Base-by-base conservation (phyloP, 2,797 vertebrate species). In the Mormyrus hasselquistii region DNA sequence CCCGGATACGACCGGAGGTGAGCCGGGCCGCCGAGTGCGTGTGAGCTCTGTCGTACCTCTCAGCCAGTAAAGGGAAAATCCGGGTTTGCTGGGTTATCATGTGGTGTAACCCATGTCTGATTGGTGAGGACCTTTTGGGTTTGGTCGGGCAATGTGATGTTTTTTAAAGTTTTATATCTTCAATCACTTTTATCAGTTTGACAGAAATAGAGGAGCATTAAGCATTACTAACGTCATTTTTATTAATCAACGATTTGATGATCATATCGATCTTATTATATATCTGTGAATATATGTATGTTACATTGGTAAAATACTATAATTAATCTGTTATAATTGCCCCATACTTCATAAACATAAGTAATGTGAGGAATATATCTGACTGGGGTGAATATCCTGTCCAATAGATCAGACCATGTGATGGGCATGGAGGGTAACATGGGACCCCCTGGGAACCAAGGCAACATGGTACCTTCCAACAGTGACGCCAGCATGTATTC, bases 1-100 rank as follows among this genome's bases (percentile, higher is more conserved):
- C 93, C 95, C 4, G 94, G 97, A 90, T 99, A 98, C 25, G 98
- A 99, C 91, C 96, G 98, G 92, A 97, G 99, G 98, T 99, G 93
- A 93, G 96, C 4, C 44, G 29, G n/a, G 10, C 53, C 34, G 2
- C 1, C 34, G 50, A 34, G 22, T 34, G 62, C 25, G 25, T 34
- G 25, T 69, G 25, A 65, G 25, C 62, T 65, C 62, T 29, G 25
- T 34, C 25, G 7, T 76, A 76, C 69, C 34, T 41, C 29, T 76
- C 29, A 41, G 34, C 69, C 34, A 41, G 38, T 19, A 14, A 38
- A 7, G 69, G 38, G 65, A 4, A 34, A 5, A 1, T 41, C 34
- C 34, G 14, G 12, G 34, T 12, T 16, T 38, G 34, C 69, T 16
- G 69, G 29, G 29, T 73, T 19, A 19, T 73, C 65, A 73, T 38